These are phyloP conservation scores for Homarus gammarus DNA, from an alignment of 2,888 invertebrate species.

Conservation along the genomic window DNA sequence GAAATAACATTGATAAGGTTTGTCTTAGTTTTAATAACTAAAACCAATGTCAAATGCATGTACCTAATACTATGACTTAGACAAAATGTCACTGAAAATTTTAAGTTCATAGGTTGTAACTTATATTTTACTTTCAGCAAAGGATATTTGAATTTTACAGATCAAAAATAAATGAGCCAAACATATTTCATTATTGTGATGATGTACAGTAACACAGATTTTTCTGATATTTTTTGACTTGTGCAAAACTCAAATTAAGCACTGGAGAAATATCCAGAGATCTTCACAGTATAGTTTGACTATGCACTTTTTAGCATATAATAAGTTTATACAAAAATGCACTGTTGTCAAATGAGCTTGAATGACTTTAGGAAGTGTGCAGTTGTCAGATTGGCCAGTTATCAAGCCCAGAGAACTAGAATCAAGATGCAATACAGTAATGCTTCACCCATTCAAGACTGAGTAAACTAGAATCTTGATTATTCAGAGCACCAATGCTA, in stretches of 20 bases:
- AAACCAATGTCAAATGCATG: conserved; percentile 58
- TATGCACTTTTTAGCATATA: conserved; percentile 40
- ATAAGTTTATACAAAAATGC: conserved; percentile 16
- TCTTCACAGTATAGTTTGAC: conserved; percentile 49
- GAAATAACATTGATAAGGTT: conserved; percentile 35
- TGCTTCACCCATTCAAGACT: conserved; percentile 8
- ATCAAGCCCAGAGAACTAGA: conserved; percentile 7
- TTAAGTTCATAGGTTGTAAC: conserved; percentile 50
- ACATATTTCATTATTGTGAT: conserved; percentile 51
- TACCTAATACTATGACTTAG: conserved; percentile 38
- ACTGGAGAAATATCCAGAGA: conserved; percentile 22
- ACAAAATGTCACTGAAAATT: conserved; percentile 4
- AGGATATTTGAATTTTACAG: conserved; percentile 49
- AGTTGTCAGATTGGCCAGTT: conserved; percentile 6
- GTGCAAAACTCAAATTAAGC: conserved; percentile 12
- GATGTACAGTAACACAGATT: conserved; percentile 64
- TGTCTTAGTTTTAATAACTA: conserved; percentile 43
- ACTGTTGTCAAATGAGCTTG: neutral
- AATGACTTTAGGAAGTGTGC: conserved; percentile 4
- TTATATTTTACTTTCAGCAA: conserved; percentile 29
- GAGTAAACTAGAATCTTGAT: conserved; percentile 8
- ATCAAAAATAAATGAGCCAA: conserved; percentile 45
- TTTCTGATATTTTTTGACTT: conserved; percentile 51
- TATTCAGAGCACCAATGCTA: conserved; percentile 1
- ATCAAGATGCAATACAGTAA: neutral